Evolutionary conservation across 2,888 invertebrate species (phyloP).

Genomic region (Agriopis leucophaearia): DNA sequence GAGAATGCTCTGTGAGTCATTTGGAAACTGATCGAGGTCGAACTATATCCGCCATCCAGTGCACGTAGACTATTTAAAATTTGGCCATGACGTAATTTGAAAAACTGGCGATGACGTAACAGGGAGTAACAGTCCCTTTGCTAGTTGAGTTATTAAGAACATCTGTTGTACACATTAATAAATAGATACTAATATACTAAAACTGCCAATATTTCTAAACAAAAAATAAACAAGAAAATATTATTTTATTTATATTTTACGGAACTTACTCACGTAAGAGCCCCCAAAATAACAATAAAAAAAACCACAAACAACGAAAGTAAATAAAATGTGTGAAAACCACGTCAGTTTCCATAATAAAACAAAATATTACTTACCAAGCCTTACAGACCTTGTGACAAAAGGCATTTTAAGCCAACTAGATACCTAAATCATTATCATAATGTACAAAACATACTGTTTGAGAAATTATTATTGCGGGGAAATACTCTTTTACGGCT

Average conservation of each 20-base stretch:
- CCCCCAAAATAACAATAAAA: not conserved
- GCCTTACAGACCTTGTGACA: not conserved
- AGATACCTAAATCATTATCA: not conserved
- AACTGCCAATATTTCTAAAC: too few relatives aligned
- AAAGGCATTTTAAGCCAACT: not conserved
- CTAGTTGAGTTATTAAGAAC: not conserved
- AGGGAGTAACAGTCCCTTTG: not conserved
- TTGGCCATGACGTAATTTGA: conserved; percentile 55
- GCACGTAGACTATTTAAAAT: conserved; percentile 45
- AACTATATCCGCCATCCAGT: conserved; percentile 69
- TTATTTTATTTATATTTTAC: too few relatives aligned
- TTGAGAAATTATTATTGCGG: not conserved
- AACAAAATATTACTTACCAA: not conserved
- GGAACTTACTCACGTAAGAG: too few relatives aligned
- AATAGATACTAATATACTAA: too few relatives aligned
- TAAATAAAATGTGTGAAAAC: too few relatives aligned
- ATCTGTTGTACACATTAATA: too few relatives aligned
- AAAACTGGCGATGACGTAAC: conserved; percentile 11
- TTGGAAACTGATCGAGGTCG: conserved; percentile 73
- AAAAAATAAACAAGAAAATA: too few relatives aligned
- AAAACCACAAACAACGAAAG: too few relatives aligned
- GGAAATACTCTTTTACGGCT: not conserved
- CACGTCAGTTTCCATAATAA: too few relatives aligned
- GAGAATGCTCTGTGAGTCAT: conserved; percentile 64
- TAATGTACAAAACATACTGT: not conserved